Conservation (phyloP, 2,113 vertebrate species). For the Macrotis lagotis region DNA sequence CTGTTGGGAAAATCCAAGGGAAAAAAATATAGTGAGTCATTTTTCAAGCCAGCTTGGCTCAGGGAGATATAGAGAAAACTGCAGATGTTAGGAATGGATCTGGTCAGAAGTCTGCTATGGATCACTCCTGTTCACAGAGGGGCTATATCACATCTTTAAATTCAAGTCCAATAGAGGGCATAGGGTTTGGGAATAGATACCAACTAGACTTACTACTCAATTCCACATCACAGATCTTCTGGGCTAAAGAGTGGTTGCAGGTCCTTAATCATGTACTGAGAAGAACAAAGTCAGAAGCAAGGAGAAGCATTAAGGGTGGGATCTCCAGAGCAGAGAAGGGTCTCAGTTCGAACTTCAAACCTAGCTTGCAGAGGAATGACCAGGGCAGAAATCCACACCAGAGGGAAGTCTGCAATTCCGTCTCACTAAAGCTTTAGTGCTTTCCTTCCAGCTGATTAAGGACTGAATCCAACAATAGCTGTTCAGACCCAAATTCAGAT, state of each 20-base stretch:
- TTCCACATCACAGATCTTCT: background rate
- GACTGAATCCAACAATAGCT: background rate
- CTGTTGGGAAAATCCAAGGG: background rate
- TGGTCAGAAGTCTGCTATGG: background rate
- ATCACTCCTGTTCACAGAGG: background rate
- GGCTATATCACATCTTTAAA: background rate
- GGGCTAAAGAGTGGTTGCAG: background rate
- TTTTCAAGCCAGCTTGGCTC: background rate
- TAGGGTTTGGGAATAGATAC: background rate
- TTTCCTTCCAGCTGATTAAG: background rate
- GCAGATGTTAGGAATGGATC: background rate
- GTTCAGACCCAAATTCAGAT: background rate
- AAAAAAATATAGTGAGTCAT: background rate
- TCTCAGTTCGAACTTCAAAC: background rate
- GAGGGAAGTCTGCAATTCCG: background rate
- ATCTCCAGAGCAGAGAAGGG: background rate
- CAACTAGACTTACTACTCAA: background rate
- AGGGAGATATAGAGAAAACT: background rate
- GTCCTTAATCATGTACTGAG: background rate
- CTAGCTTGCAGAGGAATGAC: background rate
- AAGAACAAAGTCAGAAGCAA: background rate
- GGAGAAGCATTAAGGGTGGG: conserved; percentile 19
- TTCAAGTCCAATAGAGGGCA: background rate
- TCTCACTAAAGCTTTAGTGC: background rate
- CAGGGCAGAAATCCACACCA: background rate